Evolutionary conservation across 2,113 vertebrate genomes (phyloP), one percentile per base, ranked within the genome.

Genomic region (Tetraodon nigroviridis): DNA sequence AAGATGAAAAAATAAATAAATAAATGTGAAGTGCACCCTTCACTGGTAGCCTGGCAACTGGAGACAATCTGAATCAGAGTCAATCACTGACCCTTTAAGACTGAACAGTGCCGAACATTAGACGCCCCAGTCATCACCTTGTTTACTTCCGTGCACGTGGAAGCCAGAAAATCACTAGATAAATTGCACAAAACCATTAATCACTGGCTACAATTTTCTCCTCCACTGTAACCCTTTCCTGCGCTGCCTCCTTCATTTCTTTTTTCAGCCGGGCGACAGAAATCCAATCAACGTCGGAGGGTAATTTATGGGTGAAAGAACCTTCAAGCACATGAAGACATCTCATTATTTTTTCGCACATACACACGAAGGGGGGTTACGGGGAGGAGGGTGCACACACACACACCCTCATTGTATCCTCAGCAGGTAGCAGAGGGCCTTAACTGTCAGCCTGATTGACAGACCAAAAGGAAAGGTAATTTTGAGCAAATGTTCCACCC

Each of bases 11-110:
- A 37, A 8, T 8, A 37, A 12, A 37, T 37, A 37, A 37, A 37
- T 37, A 37, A 37, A 37, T 37, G 11, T 37, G 32, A 37, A 37
- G 32, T 37, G 32, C 32, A 12, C 32, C 8, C 32, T 8, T 37
- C 32, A 37, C 32, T 37, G 73, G 75, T 76, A 81, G 78, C 79
- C 78, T 80, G 76, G 76, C 83, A 79, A 73, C 58, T 65, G 66
- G 64, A 71, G 83, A 76, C 64, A 68, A 69, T 52, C 78, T 45
- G 65, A 87, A 88, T 88, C 82, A 77, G 74, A 83, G 75, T 87
- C 85, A 89, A 90, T 90, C 87, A 88, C 44, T 86, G 87, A 84
- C 79, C 87, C 80, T 88, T 88, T 90, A 86, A 90, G 65, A 58
- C 68, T 75, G 74, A 74, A 76, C 82, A 69, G 71, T 65, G 76